Evolutionary conservation across 1,140 invertebrate species (phyloP).

Genomic region (Drosophila leontia): DNA sequence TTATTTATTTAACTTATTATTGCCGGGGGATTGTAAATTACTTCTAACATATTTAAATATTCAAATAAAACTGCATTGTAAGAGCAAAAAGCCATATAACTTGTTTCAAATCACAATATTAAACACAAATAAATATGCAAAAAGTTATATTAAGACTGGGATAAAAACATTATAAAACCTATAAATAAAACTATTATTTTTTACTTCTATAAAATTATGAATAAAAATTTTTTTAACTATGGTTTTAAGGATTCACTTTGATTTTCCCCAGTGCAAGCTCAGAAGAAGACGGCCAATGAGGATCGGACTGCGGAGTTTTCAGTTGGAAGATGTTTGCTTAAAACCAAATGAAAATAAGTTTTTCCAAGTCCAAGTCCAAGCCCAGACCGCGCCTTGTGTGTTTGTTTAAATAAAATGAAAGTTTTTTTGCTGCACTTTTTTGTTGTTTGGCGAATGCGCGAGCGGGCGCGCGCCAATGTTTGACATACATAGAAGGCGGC

Average conservation of each 20-base stretch:
- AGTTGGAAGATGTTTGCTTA: constrained; percentile 61
- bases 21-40: no score
- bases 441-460: constrained; percentile 42
- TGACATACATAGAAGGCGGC: constrained; percentile 74
- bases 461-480: constrained; percentile 71
- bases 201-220: no score
- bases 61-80: no score
- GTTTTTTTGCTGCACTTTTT: constrained; percentile 68
- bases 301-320: constrained; percentile 22
- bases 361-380: constrained; percentile 64
- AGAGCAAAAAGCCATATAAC: no score
- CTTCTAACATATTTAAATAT: no score
- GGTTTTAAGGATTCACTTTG: background rate
- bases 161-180: no score
- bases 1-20: no score
- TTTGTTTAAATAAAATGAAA: constrained; percentile 83
- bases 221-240: background rate
- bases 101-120: no score
- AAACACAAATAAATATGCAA: no score
- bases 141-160: no score
- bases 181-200: no score
- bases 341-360: constrained; percentile 81
- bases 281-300: constrained; percentile 18
- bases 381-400: constrained; percentile 75
- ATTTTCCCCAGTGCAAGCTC: constrained; percentile 12